Evolutionary conservation across 2,888 invertebrate species (phyloP).

Genomic region (Sclerodermus sp.): DNA sequence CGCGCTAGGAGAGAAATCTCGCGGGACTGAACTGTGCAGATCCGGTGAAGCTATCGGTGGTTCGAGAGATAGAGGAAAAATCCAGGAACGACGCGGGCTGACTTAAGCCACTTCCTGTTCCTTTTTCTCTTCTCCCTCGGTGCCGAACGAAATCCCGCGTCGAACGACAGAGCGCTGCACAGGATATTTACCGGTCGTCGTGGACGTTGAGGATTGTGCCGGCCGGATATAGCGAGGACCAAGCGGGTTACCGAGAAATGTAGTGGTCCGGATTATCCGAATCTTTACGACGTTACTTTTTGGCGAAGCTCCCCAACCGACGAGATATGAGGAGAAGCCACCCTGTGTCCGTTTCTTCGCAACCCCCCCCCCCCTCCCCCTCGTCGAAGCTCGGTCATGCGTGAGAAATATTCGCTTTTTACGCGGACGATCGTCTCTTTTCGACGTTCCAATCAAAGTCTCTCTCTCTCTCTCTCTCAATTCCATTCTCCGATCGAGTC

Average conservation of each 20-base stretch:
- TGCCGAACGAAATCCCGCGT: not conserved
- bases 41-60: too few relatives aligned
- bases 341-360: too few relatives aligned
- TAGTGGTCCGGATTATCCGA: conserved; percentile 35
- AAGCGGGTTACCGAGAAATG: conserved; percentile 27
- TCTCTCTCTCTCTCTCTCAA: too few relatives aligned
- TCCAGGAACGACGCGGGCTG: conserved; percentile 3
- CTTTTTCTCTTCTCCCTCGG: not conserved
- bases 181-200: conserved; percentile 29
- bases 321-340: too few relatives aligned
- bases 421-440: too few relatives aligned
- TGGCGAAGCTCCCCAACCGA: conserved; percentile 4
- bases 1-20: not conserved
- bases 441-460: too few relatives aligned
- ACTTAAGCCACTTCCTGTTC: conserved; percentile 13
- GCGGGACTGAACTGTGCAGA: conserved; percentile 3
- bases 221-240: conserved; percentile 18
- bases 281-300: conserved; percentile 41
- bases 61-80: too few relatives aligned
- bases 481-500: too few relatives aligned
- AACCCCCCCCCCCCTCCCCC: too few relatives aligned
- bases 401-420: too few relatives aligned
- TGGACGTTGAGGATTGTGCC: conserved; percentile 28
- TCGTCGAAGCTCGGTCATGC: too few relatives aligned
- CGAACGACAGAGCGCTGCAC: conserved; percentile 16